These are phyloP conservation scores for Callaeas wilsoni DNA, from an alignment of 2,113 vertebrate species.

Conservation along the genomic window DNA sequence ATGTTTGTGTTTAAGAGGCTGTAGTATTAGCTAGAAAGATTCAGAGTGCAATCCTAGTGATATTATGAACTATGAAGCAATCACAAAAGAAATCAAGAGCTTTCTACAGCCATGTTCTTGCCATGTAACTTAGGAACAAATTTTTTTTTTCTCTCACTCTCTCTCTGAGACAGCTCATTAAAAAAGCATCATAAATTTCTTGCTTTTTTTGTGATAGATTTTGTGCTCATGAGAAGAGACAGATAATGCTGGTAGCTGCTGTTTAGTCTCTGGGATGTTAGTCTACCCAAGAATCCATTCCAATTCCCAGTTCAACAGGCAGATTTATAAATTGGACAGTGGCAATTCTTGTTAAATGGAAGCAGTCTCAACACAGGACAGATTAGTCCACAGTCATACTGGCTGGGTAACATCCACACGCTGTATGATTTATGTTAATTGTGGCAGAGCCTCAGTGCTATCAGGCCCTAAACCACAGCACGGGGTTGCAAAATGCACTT, in stretches of 20 bases:
- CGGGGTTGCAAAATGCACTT: not conserved
- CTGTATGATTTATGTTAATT: not conserved
- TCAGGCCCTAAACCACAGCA: not conserved
- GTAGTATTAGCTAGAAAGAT: not conserved
- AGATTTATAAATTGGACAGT: not conserved
- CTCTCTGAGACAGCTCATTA: constrained; percentile 38
- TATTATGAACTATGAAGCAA: not conserved
- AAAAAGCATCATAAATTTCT: constrained; percentile 30
- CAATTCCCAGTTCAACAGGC: not conserved
- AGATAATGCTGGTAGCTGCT: constrained; percentile 4
- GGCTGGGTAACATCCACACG: fast-evolving
- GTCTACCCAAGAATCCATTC: not conserved
- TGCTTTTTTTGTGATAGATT: constrained; percentile 17
- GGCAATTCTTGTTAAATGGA: not conserved
- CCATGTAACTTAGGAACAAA: not conserved
- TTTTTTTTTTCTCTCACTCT: not conserved
- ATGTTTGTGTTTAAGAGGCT: constrained; percentile 43
- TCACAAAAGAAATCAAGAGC: not conserved
- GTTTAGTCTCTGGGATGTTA: not conserved
- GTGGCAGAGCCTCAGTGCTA: not conserved
- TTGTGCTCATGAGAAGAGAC: not conserved
- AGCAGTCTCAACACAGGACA: not conserved
- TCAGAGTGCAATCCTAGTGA: not conserved
- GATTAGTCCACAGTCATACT: not conserved
- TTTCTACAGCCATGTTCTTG: constrained; percentile 1